phyloP scores from a whole-genome alignment of 1,140 invertebrate genomes.

The Mycetomoellerius zeteki region DNA sequence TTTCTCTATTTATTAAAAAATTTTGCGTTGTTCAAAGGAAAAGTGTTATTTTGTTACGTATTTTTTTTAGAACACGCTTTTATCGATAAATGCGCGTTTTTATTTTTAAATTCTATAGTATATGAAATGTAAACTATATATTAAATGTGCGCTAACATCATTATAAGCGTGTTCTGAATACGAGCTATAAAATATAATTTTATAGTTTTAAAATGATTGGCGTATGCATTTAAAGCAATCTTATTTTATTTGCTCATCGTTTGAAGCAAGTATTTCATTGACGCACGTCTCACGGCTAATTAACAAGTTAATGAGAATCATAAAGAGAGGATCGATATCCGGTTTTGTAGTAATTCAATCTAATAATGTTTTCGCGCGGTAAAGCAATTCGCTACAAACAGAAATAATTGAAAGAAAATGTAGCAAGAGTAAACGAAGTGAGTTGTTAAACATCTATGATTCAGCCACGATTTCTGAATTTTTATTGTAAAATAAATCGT shows the following conservation, averaged over 20 bases:
- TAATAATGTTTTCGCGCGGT: conserved; percentile 4
- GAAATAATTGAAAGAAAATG: not conserved
- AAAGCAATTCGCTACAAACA: not conserved
- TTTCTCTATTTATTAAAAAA: not conserved
- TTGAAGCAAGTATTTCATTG: not conserved
- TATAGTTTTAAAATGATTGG: not conserved
- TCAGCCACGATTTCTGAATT: not conserved
- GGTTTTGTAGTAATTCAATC: conserved; percentile 9
- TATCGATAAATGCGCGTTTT: too few relatives aligned
- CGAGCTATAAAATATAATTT: not conserved
- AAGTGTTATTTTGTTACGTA: too few relatives aligned
- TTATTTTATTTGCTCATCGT: not conserved
- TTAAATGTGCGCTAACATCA: too few relatives aligned
- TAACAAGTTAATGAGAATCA: not conserved
- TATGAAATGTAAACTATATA: too few relatives aligned
- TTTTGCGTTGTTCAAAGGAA: not conserved
- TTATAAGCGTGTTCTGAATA: too few relatives aligned
- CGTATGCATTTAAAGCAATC: not conserved
- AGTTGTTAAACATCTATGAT: conserved; percentile 16
- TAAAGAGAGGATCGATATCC: conserved; percentile 43
- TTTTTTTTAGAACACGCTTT: too few relatives aligned
- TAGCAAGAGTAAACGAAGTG: not conserved
- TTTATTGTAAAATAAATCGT: conserved; percentile 17
- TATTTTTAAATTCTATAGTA: too few relatives aligned
- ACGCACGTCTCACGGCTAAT: conserved; percentile 11